Conservation (phyloP, 2,888 invertebrate species). For the Thysanoteuthis rhombus region DNA sequence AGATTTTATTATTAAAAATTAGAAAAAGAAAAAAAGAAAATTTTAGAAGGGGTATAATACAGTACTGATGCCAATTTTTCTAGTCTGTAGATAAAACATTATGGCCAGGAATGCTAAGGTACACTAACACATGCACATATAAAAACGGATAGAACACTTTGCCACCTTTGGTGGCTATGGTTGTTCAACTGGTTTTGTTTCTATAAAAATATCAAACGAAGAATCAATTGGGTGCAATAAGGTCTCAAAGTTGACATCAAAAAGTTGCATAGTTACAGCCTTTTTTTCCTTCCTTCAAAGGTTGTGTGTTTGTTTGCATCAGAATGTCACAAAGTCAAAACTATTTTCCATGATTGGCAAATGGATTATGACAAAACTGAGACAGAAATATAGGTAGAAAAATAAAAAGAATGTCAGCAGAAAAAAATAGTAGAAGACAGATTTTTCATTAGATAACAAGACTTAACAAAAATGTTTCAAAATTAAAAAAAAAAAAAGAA, state of each 20-base stretch:
- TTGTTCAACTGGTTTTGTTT: not conserved
- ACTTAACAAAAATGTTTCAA: not conserved
- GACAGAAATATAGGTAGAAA: not conserved
- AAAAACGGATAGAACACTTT: no score
- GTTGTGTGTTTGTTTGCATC: not conserved
- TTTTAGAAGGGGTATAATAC: no score
- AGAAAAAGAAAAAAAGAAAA: no score
- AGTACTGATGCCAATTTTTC: no score
- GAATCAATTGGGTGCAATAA: not conserved
- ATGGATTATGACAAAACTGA: not conserved
- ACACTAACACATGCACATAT: no score
- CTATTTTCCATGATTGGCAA: not conserved
- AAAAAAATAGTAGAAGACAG: not conserved
- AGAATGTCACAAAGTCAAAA: not conserved
- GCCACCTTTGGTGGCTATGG: no score
- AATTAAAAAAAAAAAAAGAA: no score
- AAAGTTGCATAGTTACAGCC: not conserved
- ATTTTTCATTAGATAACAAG: not conserved
- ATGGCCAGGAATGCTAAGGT: no score
- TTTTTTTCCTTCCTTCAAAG: not conserved
- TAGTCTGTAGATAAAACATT: no score
- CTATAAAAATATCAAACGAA: not conserved
- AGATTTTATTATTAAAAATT: no score
- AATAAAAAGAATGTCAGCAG: not conserved
- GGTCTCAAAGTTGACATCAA: not conserved